Percentiles rank a stretch among this genome's conserved stretches.
phyloP scores from a whole-genome alignment of 2,113 vertebrate species.

The Tretioscincus oriximinensis region DNA sequence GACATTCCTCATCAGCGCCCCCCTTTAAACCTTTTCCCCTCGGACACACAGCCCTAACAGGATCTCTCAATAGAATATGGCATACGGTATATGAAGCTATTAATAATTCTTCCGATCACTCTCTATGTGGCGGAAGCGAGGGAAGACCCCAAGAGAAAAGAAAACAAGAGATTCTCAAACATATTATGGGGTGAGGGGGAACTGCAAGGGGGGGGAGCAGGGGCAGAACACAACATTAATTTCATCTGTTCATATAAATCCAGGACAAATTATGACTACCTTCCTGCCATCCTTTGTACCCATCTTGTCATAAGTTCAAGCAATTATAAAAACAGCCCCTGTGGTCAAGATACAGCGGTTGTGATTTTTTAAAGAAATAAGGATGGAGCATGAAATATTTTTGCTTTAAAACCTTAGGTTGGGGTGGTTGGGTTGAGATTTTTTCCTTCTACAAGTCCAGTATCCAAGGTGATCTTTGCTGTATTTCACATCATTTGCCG shows the following conservation, averaged over 20 bases:
- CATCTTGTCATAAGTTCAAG: neutral
- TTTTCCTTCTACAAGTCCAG: constrained; percentile 59
- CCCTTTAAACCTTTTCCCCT: constrained; percentile 40
- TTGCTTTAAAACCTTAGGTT: constrained; percentile 25
- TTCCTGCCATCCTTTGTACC: neutral
- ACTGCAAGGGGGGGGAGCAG: neutral
- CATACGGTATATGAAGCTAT: constrained; percentile 57
- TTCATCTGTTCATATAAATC: constrained; percentile 27
- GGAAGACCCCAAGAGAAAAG: constrained; percentile 45
- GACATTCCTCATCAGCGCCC: constrained; percentile 14
- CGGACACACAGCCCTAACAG: constrained; percentile 40
- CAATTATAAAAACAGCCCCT: constrained; percentile 26
- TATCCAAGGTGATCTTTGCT: constrained; percentile 87
- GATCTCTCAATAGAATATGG: constrained; percentile 57
- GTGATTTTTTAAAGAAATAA: constrained; percentile 1
- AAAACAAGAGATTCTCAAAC: constrained; percentile 37
- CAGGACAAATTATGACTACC: neutral
- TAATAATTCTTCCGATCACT: constrained; percentile 55
- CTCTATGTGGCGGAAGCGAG: constrained; percentile 22
- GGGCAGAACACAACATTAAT: neutral
- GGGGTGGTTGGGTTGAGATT: neutral
- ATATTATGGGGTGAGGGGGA: constrained; percentile 17
- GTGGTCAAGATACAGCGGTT: neutral
- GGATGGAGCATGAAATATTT: neutral
- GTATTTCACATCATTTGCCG: constrained; percentile 71